Evolutionary conservation across 2,888 invertebrate species (phyloP).

Genomic region (Drosophila testacea): DNA sequence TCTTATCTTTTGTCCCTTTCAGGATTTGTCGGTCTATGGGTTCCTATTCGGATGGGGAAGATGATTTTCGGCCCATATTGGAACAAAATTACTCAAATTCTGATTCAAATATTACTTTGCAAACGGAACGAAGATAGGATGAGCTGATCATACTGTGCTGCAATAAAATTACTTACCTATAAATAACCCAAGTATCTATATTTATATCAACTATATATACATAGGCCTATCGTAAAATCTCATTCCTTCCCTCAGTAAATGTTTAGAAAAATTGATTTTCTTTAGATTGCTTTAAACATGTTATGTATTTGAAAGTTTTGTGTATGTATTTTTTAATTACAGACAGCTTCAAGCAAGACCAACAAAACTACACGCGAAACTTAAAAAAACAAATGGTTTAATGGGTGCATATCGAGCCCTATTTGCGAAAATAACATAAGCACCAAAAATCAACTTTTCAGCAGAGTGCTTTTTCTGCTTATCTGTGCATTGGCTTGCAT

Average conservation of each 20-base stretch:
- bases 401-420: constrained; percentile 29
- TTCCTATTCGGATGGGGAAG: constrained; percentile 83
- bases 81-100: constrained; percentile 79
- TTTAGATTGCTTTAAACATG: constrained; percentile 31
- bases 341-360: constrained; percentile 28
- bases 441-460: too few species aligned
- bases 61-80: constrained; percentile 66
- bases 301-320: constrained; percentile 39
- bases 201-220: constrained; percentile 42
- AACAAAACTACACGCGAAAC: constrained; percentile 5
- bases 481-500: too few species aligned
- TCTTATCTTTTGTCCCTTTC: constrained; percentile 1
- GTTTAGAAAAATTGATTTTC: constrained; percentile 43
- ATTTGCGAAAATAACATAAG: too few species aligned
- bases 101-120: constrained; percentile 78
- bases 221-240: constrained; percentile 13
- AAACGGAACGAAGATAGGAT: constrained; percentile 67
- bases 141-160: constrained; percentile 25
- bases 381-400: constrained; percentile 26
- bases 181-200: constrained; percentile 45
- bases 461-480: too few species aligned
- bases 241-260: background rate
- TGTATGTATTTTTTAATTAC: constrained; percentile 52
- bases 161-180: constrained; percentile 45
- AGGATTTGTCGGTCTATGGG: constrained; percentile 83